These are phyloP conservation scores for Halcyon senegalensis DNA, from an alignment of 2,113 vertebrate species.

Conservation along the genomic window DNA sequence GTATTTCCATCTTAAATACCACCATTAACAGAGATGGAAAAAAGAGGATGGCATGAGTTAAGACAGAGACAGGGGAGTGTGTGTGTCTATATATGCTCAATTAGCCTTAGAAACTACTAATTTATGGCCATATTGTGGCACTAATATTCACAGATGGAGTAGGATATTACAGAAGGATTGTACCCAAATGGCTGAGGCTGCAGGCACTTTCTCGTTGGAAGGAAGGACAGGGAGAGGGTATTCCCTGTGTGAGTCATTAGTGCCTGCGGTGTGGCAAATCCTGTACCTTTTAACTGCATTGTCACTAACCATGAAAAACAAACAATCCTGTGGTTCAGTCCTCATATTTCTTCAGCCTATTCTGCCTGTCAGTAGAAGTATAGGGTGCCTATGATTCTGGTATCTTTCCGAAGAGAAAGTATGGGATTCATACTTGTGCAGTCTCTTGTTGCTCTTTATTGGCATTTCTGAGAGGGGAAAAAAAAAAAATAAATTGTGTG, in stretches of 20 bases:
- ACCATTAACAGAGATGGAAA: neutral
- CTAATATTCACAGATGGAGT: neutral
- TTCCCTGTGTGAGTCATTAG: neutral
- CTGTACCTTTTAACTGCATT: neutral
- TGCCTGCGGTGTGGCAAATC: neutral
- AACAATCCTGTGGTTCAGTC: neutral
- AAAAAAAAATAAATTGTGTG: too few species aligned
- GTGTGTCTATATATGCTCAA: neutral
- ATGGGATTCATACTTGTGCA: neutral
- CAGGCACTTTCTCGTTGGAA: neutral
- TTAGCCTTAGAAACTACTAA: conserved; percentile 1
- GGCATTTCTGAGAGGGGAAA: neutral
- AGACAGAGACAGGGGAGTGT: neutral
- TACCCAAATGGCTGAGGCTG: neutral
- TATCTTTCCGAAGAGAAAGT: conserved; percentile 4
- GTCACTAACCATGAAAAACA: neutral
- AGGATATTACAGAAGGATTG: neutral
- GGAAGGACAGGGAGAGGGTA: neutral
- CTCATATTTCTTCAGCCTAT: neutral
- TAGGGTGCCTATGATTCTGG: neutral
- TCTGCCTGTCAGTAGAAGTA: neutral
- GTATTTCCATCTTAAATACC: neutral
- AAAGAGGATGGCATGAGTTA: neutral
- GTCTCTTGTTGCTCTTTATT: neutral
- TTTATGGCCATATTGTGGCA: neutral